Evolutionary conservation across 2,797 vertebrate species (phyloP).

Genomic region (Dendrocincla tyrannina): DNA sequence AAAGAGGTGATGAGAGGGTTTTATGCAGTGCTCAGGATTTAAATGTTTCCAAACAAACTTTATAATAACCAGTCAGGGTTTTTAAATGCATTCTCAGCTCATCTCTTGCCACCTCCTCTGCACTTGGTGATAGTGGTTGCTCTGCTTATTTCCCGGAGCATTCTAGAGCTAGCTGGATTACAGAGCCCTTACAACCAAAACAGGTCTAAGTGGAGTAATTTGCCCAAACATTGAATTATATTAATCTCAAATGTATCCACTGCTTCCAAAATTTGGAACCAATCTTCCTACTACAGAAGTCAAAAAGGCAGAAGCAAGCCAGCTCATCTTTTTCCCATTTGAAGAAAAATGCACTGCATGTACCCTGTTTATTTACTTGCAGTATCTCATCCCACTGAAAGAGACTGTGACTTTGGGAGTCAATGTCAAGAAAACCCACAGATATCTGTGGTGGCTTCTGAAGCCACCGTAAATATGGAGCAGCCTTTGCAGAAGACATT

Average conservation of each 20-base stretch:
- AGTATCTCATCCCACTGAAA: background rate
- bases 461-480: fast-evolving
- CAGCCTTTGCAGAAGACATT: background rate
- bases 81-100: slow-evolving; percentile 32
- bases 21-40: slow-evolving; percentile 49
- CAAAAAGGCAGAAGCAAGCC: background rate
- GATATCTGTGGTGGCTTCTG: background rate
- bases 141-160: slow-evolving; percentile 23
- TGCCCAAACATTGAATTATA: background rate
- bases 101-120: slow-evolving; percentile 48
- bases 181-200: slow-evolving; percentile 17
- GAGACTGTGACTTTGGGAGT: background rate
- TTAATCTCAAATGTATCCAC: background rate
- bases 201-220: slow-evolving; percentile 11
- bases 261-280: slow-evolving; percentile 29
- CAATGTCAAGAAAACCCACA: background rate
- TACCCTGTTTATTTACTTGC: background rate
- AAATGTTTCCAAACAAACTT: slow-evolving; percentile 59
- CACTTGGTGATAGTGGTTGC: background rate
- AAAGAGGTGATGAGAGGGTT: slow-evolving; percentile 53
- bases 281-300: background rate
- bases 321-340: slow-evolving; percentile 4
- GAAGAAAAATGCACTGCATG: background rate
- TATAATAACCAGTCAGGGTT: slow-evolving; percentile 11
- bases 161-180: slow-evolving; percentile 22